phyloP scores from a whole-genome alignment of 2,888 invertebrate genomes.

The Agonopterix arenella region DNA sequence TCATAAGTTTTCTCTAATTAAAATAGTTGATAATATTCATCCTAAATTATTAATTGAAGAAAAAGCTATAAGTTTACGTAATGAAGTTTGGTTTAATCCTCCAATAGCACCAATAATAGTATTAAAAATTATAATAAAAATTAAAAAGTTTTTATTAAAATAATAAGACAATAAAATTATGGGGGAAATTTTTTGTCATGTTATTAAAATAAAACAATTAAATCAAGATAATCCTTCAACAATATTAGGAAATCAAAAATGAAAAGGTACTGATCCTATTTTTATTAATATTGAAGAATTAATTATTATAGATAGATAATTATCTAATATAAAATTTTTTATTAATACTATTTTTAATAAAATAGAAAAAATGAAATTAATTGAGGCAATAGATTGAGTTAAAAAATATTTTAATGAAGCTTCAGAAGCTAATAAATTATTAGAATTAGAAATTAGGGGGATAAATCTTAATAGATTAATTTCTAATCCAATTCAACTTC shows the following conservation, averaged over 20 bases:
- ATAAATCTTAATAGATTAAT: conserved; percentile 79
- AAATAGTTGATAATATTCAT: conserved; percentile 68
- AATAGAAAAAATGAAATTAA: conserved; percentile 70
- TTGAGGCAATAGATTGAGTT: conserved; percentile 76
- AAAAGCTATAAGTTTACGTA: conserved; percentile 78
- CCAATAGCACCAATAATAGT: conserved; percentile 66
- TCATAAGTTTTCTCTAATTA: conserved; percentile 65
- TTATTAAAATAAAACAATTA: conserved; percentile 74
- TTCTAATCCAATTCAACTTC: conserved; percentile 79
- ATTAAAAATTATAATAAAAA: conserved; percentile 59
- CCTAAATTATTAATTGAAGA: conserved; percentile 81
- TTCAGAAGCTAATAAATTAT: conserved; percentile 69
- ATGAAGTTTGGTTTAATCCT: conserved; percentile 71
- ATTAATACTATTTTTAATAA: conserved; percentile 49
- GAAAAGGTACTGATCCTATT: conserved; percentile 76
- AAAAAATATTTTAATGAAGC: conserved; percentile 79
- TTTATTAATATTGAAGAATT: conserved; percentile 67
- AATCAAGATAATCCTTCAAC: conserved; percentile 76
- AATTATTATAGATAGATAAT: conserved; percentile 41
- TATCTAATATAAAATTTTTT: conserved; percentile 45
- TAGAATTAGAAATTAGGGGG: conserved; percentile 68
- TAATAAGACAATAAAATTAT: conserved; percentile 72
- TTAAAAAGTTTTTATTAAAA: conserved; percentile 54
- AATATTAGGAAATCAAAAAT: conserved; percentile 78
- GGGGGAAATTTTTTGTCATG: conserved; percentile 81